Percentiles rank a stretch among this genome's conserved stretches.
Conservation (phyloP, 2,797 vertebrate genomes). For the Ispidina lecontei region DNA sequence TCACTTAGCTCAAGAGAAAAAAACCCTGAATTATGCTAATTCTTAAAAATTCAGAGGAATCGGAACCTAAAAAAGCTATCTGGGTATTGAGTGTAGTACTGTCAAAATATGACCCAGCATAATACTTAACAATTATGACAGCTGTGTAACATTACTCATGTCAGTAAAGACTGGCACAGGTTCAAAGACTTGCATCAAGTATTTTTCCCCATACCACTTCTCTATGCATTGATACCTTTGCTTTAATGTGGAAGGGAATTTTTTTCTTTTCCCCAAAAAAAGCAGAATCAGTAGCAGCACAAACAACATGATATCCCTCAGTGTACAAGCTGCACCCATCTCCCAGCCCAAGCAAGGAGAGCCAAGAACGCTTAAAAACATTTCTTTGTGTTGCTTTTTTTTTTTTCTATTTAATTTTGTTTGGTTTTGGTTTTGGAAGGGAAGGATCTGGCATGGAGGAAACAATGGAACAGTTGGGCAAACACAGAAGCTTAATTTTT, state of each 20-base stretch:
- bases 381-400: neutral
- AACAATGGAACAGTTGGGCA: slow-evolving; percentile 5
- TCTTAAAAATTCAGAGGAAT: neutral
- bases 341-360: neutral
- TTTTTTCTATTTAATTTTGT: neutral
- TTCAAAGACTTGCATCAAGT: neutral
- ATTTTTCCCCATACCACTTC: neutral
- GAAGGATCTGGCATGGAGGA: neutral
- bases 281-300: neutral
- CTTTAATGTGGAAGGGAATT: neutral
- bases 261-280: neutral
- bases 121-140: neutral
- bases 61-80: neutral
- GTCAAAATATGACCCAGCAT: neutral
- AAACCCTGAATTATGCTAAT: neutral
- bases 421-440: neutral
- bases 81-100: neutral
- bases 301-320: neutral
- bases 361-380: neutral
- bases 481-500: neutral
- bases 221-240: neutral
- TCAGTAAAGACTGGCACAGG: neutral
- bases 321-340: neutral
- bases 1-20: neutral
- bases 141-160: neutral